These are phyloP conservation scores for Gymnothorax javanicus DNA, from an alignment of 2,797 vertebrate species.

Conservation along the genomic window DNA sequence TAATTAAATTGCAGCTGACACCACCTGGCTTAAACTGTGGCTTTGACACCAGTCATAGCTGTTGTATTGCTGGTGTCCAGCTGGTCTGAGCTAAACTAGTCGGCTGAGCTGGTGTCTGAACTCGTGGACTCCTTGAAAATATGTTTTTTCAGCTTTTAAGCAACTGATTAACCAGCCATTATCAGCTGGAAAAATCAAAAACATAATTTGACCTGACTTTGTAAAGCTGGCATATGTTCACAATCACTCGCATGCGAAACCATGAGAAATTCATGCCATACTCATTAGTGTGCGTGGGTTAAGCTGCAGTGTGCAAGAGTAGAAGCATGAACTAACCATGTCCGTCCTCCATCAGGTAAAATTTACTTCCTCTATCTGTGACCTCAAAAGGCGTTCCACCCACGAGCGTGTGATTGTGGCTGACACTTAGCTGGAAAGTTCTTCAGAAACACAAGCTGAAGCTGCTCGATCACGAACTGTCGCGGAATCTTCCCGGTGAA, in stretches of 20 bases:
- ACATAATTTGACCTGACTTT: too few relatives aligned
- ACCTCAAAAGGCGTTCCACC: conserved; percentile 11
- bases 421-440: conserved; percentile 17
- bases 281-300: not conserved
- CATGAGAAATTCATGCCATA: not conserved
- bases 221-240: too few relatives aligned
- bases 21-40: too few relatives aligned
- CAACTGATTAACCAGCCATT: too few relatives aligned
- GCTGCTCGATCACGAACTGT: conserved; percentile 12
- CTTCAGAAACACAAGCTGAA: conserved; percentile 61
- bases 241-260: not conserved
- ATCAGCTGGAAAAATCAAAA: too few relatives aligned
- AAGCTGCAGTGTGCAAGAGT: not conserved
- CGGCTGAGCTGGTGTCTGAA: too few relatives aligned
- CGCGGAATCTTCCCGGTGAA: not conserved
- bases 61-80: too few relatives aligned
- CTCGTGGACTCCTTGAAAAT: too few relatives aligned
- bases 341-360: conserved; percentile 8
- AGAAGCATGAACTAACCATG: conserved; percentile 1
- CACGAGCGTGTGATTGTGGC: conserved; percentile 16
- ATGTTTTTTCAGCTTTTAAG: too few relatives aligned
- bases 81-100: too few relatives aligned
- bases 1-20: too few relatives aligned
- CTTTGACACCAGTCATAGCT: too few relatives aligned
- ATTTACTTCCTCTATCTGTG: conserved; percentile 29